Evolutionary conservation across 1,140 invertebrate species (phyloP).

Genomic region (Aplysia californica): DNA sequence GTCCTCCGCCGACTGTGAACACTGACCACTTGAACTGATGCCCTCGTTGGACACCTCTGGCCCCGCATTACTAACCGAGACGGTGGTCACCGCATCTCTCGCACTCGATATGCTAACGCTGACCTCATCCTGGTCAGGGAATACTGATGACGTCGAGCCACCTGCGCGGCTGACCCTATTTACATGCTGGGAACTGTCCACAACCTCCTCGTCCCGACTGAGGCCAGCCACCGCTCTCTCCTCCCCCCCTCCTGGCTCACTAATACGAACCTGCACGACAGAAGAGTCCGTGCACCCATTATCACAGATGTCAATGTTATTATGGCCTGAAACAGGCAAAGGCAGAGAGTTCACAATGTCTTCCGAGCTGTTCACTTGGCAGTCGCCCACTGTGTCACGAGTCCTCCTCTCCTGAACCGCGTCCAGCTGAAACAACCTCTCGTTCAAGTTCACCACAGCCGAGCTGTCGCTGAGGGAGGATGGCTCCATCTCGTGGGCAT

Average conservation of each 20-base stretch:
- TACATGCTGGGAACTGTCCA: slow-evolving; percentile 26
- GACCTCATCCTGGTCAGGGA: background rate
- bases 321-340: background rate
- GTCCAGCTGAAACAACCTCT: slow-evolving; percentile 15
- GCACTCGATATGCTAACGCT: too few relatives aligned
- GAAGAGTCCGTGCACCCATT: slow-evolving; percentile 4
- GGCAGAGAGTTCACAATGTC: slow-evolving; percentile 9
- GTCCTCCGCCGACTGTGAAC: too few relatives aligned
- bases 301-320: slow-evolving; percentile 26
- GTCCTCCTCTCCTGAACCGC: slow-evolving; percentile 1
- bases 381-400: background rate
- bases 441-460: slow-evolving; percentile 5
- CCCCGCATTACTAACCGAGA: background rate
- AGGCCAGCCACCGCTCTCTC: background rate
- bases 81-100: too few relatives aligned
- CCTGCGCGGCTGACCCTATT: background rate
- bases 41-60: background rate
- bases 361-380: slow-evolving; percentile 28
- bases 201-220: background rate
- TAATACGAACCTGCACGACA: background rate
- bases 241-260: background rate
- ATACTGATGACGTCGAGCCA: slow-evolving; percentile 2
- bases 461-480: slow-evolving; percentile 11
- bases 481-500: slow-evolving; percentile 28
- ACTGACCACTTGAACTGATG: slow-evolving; percentile 24